These are phyloP conservation scores for Hemaris fuciformis DNA, from an alignment of 2,888 invertebrate species.

Conservation along the genomic window DNA sequence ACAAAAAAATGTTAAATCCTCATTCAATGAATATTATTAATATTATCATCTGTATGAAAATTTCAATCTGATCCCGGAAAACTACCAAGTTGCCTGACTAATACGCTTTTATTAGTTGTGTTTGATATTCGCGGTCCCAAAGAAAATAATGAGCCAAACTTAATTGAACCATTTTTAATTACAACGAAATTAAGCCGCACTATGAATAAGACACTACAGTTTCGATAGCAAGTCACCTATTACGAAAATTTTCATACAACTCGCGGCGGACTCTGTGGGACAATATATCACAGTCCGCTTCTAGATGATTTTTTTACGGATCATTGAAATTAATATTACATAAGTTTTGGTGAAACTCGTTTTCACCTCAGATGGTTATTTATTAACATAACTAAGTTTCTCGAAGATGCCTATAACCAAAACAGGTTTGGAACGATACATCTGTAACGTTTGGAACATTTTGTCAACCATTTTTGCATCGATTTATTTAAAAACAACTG, in stretches of 20 bases:
- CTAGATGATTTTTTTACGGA: neutral
- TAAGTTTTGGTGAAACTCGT: neutral
- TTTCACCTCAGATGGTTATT: neutral
- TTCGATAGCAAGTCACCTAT: constrained; percentile 56
- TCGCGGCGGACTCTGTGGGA: constrained; percentile 56
- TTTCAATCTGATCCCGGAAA: too few species aligned
- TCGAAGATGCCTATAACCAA: neutral
- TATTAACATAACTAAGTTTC: neutral
- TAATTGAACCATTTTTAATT: too few species aligned
- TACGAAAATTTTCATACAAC: constrained; percentile 69
- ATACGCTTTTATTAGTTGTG: too few species aligned
- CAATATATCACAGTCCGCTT: constrained; percentile 32
- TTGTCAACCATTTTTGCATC: too few species aligned
- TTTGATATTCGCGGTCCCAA: too few species aligned
- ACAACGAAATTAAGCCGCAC: too few species aligned
- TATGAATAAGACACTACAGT: constrained; percentile 51
- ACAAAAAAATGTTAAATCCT: too few species aligned
- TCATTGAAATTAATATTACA: neutral
- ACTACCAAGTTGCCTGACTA: too few species aligned
- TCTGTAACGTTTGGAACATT: neutral
- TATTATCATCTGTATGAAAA: too few species aligned
- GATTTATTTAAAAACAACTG: too few species aligned
- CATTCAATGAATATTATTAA: too few species aligned
- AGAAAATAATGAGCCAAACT: neutral
- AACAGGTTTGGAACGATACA: neutral